Conservation (phyloP, 2,888 invertebrate species). For the Plebejus melissa region DNA sequence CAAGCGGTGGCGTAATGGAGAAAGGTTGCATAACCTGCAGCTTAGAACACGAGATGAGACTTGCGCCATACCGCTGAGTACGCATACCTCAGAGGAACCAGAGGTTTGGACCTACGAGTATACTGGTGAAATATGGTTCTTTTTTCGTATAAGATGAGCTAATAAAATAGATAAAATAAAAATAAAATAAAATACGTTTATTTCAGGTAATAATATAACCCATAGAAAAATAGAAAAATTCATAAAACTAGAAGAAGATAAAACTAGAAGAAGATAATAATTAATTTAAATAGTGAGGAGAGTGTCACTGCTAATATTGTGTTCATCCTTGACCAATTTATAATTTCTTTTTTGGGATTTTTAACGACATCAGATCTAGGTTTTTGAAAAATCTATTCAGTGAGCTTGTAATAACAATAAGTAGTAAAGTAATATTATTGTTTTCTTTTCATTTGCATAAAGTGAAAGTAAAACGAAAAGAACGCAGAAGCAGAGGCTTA, state of each 20-base stretch:
- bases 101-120: background rate
- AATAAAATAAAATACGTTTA: too few relatives aligned
- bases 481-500: slow-evolving; percentile 29
- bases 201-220: too few relatives aligned
- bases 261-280: too few relatives aligned
- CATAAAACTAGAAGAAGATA: too few relatives aligned
- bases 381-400: background rate
- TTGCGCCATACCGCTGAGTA: slow-evolving; percentile 55
- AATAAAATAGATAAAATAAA: too few relatives aligned
- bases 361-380: too few relatives aligned
- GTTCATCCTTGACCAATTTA: too few relatives aligned
- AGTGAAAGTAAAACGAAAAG: slow-evolving; percentile 32
- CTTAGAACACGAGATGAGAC: slow-evolving; percentile 70
- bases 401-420: background rate
- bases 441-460: slow-evolving; percentile 31
- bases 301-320: too few relatives aligned
- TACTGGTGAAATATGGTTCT: background rate
- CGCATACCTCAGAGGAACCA: slow-evolving; percentile 34
- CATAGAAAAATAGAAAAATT: too few relatives aligned
- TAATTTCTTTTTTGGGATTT: too few relatives aligned
- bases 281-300: too few relatives aligned
- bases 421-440: background rate
- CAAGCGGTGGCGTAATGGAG: slow-evolving; percentile 68
- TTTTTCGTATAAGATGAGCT: too few relatives aligned
- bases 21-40: slow-evolving; percentile 69